A percentile compares a stretch with the other conserved stretches of the same genome.
These are phyloP conservation scores for Tetragnatha montana DNA, from an alignment of 2,888 invertebrate genomes.

Conservation along the genomic window DNA sequence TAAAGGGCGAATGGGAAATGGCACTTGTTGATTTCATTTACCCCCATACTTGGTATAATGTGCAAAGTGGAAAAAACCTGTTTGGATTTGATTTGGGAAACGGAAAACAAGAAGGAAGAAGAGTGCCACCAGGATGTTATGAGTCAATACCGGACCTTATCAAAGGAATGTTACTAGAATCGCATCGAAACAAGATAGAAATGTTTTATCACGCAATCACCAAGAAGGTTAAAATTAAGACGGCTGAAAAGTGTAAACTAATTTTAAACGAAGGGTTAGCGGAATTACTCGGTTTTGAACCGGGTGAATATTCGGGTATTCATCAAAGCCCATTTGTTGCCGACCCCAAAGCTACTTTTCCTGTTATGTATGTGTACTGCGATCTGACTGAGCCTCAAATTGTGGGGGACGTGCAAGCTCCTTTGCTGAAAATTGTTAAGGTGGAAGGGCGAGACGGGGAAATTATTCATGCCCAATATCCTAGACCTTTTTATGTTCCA, in stretches of 20 bases:
- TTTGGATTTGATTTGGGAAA: conserved; percentile 10
- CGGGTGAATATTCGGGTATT: not conserved
- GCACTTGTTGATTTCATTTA: no score
- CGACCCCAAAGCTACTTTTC: not conserved
- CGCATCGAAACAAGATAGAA: conserved; percentile 27
- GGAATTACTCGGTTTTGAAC: not conserved
- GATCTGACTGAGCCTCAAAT: not conserved
- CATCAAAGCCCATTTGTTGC: not conserved
- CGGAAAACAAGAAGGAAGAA: conserved; percentile 18
- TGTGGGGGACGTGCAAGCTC: not conserved
- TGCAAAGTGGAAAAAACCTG: no score
- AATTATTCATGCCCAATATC: no score
- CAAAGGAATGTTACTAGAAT: conserved; percentile 8
- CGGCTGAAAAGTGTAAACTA: not conserved
- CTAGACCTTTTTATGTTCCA: conserved; percentile 33
- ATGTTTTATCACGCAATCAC: not conserved
- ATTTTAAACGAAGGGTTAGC: conserved; percentile 9
- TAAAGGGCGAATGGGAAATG: no score
- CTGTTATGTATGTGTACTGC: not conserved
- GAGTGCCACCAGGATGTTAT: conserved; percentile 34
- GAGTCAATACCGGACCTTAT: conserved; percentile 34
- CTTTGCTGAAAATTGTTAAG: not conserved
- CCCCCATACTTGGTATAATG: no score
- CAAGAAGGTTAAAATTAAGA: conserved; percentile 26
- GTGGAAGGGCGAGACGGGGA: conserved; percentile 5